Base-by-base conservation (phyloP, 2,113 vertebrate genomes). In the Heliornis fulica region DNA sequence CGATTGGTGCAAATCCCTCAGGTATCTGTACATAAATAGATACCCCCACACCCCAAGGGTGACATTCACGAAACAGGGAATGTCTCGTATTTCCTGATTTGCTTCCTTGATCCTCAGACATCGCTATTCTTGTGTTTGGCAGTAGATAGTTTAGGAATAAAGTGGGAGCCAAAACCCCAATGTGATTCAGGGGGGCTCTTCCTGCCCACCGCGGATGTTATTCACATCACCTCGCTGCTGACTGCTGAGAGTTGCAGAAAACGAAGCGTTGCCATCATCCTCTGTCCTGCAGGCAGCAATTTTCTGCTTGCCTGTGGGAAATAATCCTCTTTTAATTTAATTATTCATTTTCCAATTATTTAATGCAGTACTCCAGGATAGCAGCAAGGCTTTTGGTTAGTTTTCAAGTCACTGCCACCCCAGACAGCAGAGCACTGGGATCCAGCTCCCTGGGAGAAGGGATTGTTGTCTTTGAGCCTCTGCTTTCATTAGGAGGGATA, bases 261-360 rank as follows among this genome's bases (percentile, higher is more conserved):
- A 90, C 57, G 32, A 83, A 88, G 48, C 40, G 68, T 87, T 84
- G 85, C 95, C 90, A 93, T 93, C 53, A 51, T 72, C 69, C 74
- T 81, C 95, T 93, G 60, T 96, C 84, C 82, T 86, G 61, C 61
- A 91, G 91, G 87, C 89, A 87, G 84, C 90, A 79, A 90, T 97
- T 92, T 97, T 94, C 81, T 96, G 69, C 88, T 94, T 93, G 87
- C 89, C 89, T 94, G 89, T 81, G 83, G 92, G 92, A 96, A 94
- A 94, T 95, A 96, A 95, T 96, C 93, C 95, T 96, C 68, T 93
- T 96, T 95, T 96, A 95, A 97, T 96, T 95, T 95, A 97, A 97
- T 97, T 97, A 96, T 96, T 97, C 81, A 79, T 87, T 94, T 96
- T 97, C 89, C 86, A 93, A 74, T 96, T 94, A 91, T 96, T 97